Base-by-base conservation (phyloP, 2,113 vertebrate genomes). In the Zosterops japonicus region DNA sequence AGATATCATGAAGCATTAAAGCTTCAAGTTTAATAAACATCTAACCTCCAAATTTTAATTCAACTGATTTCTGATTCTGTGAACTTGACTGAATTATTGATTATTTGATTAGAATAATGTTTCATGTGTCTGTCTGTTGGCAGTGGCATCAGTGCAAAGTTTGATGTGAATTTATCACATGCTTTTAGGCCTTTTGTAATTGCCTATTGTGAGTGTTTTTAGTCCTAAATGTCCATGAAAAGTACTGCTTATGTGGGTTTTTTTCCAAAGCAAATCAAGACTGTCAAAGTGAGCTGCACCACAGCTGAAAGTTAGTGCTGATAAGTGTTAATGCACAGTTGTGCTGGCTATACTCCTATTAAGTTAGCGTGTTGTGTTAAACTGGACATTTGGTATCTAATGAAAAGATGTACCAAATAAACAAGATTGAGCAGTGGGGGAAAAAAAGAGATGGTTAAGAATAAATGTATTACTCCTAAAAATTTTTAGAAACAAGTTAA, bases 61-160 rank as follows among this genome's bases (percentile, higher is more conserved):
- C 28, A 49, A 4, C 14, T 76, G 11, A 25, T 64, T 79, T 89
- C 41, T 89, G 36, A 47, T 78, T 85, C 25, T 12, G 22, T 87
- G 15, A 83, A 59, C n/a, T 77, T 33, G 46, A 5, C 6, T 49
- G 35, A 49, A 39, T 84, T 60, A 39, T n/a, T 65, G 29, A 12
- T 77, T 19, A 41, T 84, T 82, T 92, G 5, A 27, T 91, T 50
- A 68, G 25, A 79, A 12, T 57, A 60, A n/a, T 1, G 0, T 59
- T 78, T 84, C 25, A 14, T 46, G 31, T 87, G 27, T 6, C 24
- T 76, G 10, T 19, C 31, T 52, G 15, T 50, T 89, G 36, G 27
- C 1, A 6, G 14, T 11, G 3, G 2, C 1, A 0, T 31, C 56
- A 55, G 18, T 63, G 33, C 6, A 29, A 59, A 91, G 27, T 57